phyloP scores from a whole-genome alignment of 2,797 vertebrate species.

The Sarcophilus harrisii region DNA sequence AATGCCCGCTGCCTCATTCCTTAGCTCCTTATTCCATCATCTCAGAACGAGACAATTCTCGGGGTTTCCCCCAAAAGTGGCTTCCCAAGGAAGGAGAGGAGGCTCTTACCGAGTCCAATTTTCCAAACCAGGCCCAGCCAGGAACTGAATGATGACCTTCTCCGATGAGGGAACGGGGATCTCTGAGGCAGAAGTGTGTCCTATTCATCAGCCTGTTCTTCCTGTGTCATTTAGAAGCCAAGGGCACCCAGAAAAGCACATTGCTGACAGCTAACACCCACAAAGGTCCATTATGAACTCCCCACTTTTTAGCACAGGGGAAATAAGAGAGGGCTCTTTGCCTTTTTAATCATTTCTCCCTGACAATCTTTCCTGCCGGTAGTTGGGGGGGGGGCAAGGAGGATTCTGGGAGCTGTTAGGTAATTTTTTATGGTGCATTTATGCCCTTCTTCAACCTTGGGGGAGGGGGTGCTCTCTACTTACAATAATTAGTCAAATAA shows the following conservation, averaged over 20 bases:
- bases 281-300: constrained; percentile 47
- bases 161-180: neutral
- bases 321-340: constrained; percentile 72
- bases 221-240: constrained; percentile 49
- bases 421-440: constrained; percentile 84
- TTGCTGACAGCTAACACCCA: constrained; percentile 47
- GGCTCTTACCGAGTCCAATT: constrained; percentile 31
- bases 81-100: neutral
- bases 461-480: constrained; percentile 76
- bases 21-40: constrained; percentile 55
- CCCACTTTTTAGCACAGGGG: constrained; percentile 60
- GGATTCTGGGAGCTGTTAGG: constrained; percentile 76
- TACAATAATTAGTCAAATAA: constrained; percentile 86
- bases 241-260: constrained; percentile 42
- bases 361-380: constrained; percentile 81
- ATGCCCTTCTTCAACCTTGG: constrained; percentile 21
- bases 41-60: neutral
- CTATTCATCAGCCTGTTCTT: constrained; percentile 36
- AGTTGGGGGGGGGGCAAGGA: constrained; percentile 81
- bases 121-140: constrained; percentile 47
- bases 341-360: constrained; percentile 78
- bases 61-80: constrained; percentile 12
- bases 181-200: constrained; percentile 40
- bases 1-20: neutral
- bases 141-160: constrained; percentile 24